Conservation (phyloP, 2,888 invertebrate genomes). For the Germaria angustata region DNA sequence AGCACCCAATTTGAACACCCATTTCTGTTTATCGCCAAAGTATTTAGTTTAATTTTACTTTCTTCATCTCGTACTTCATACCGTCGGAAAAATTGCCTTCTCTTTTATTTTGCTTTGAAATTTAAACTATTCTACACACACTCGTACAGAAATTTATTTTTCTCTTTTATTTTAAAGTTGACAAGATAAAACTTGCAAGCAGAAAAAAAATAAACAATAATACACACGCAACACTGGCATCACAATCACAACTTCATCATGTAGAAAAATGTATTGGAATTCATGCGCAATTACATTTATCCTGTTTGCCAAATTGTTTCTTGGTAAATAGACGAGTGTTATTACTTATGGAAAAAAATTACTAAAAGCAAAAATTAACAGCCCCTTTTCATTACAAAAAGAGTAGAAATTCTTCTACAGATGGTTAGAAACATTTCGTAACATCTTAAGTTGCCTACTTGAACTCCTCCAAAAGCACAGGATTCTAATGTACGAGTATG, state of each 20-base stretch:
- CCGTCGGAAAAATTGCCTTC: conserved; percentile 36
- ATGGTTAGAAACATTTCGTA: not conserved
- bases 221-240: conserved; percentile 14
- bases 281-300: conserved; percentile 80
- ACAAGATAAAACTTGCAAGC: not conserved
- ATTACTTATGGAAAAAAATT: not conserved
- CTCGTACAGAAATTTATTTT: too few relatives aligned
- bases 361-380: not conserved
- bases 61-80: not conserved
- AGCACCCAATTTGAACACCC: conserved; percentile 45
- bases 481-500: not conserved
- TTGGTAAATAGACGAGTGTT: conserved; percentile 69
- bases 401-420: not conserved
- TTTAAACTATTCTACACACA: too few relatives aligned
- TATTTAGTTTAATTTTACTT: conserved; percentile 16
- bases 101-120: not conserved
- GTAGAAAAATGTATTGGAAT: conserved; percentile 78
- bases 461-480: not conserved
- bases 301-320: conserved; percentile 79
- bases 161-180: conserved; percentile 14
- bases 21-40: conserved; percentile 4
- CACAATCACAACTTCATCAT: conserved; percentile 43
- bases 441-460: not conserved
- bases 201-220: not conserved
- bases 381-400: not conserved